Evolutionary conservation across 2,888 invertebrate species (phyloP).

Genomic region (Tetragonula carbonaria): DNA sequence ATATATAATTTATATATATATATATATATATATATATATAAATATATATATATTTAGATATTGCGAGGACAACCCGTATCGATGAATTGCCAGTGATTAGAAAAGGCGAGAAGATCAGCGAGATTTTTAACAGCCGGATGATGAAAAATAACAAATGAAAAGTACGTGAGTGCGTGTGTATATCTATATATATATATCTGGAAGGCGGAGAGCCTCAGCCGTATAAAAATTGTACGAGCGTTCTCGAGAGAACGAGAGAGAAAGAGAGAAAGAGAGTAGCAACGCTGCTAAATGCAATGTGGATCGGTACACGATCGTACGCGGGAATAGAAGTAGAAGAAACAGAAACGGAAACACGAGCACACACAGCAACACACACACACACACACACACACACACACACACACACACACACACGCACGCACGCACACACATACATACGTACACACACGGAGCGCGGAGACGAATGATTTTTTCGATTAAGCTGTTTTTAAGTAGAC

Average conservation of each 20-base stretch:
- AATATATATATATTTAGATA: constrained; percentile 75
- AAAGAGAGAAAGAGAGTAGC: background rate
- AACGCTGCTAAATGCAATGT: too few species aligned
- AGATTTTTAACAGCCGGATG: constrained; percentile 72
- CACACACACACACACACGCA: background rate
- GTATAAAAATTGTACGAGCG: constrained; percentile 6
- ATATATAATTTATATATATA: too few species aligned
- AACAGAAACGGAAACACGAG: background rate
- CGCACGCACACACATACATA: too few species aligned
- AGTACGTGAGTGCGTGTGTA: constrained; percentile 39
- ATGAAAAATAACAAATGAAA: background rate
- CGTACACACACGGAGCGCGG: too few species aligned
- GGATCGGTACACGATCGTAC: background rate
- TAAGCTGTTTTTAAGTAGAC: constrained; percentile 51
- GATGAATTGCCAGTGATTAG: constrained; percentile 64
- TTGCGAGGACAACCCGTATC: constrained; percentile 50
- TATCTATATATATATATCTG: background rate
- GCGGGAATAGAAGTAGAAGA: background rate
- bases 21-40: too few species aligned
- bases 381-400: background rate
- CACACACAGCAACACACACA: background rate
- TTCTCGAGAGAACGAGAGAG: background rate
- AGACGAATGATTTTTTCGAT: constrained; percentile 47
- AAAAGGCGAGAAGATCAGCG: constrained; percentile 43
- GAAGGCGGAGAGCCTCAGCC: background rate